These are phyloP conservation scores for Sinella curviseta DNA, from an alignment of 1,140 invertebrate species.

Conservation along the genomic window DNA sequence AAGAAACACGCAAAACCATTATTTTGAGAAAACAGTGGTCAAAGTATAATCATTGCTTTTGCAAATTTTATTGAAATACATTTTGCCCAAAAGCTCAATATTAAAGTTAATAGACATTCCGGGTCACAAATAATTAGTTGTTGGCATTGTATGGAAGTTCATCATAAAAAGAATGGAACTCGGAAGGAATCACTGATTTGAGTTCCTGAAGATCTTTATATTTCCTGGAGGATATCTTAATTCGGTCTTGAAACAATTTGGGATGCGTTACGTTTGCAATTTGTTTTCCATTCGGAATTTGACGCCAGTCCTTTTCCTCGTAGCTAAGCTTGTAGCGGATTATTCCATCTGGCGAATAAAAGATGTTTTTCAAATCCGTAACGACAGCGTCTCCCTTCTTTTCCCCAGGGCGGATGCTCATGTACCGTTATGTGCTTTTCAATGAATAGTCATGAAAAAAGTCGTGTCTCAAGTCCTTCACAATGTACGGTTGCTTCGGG, in stretches of 20 bases:
- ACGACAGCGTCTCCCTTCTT: constrained; percentile 28
- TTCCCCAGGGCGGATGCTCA: constrained; percentile 29
- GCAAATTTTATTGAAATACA: too few species aligned
- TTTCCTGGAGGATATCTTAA: neutral
- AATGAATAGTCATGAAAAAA: constrained; percentile 33
- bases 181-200: neutral
- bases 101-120: too few species aligned
- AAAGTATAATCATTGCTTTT: too few species aligned
- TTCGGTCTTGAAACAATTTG: neutral
- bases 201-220: neutral
- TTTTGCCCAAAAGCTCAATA: too few species aligned
- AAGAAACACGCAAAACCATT: too few species aligned
- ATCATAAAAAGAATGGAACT: too few species aligned
- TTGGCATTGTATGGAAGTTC: too few species aligned
- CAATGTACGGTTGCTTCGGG: too few species aligned
- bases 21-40: too few species aligned
- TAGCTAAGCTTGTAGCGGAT: constrained; percentile 43
- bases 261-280: neutral
- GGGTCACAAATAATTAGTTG: too few species aligned
- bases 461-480: constrained; percentile 14
- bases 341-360: constrained; percentile 36
- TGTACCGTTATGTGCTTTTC: neutral
- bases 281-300: constrained; percentile 30
- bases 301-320: constrained; percentile 34
- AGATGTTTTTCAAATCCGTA: constrained; percentile 30